Percentiles rank a stretch among this genome's conserved stretches.
Conservation (phyloP, 2,113 vertebrate genomes). For the Tenebrosternarchus preto region DNA sequence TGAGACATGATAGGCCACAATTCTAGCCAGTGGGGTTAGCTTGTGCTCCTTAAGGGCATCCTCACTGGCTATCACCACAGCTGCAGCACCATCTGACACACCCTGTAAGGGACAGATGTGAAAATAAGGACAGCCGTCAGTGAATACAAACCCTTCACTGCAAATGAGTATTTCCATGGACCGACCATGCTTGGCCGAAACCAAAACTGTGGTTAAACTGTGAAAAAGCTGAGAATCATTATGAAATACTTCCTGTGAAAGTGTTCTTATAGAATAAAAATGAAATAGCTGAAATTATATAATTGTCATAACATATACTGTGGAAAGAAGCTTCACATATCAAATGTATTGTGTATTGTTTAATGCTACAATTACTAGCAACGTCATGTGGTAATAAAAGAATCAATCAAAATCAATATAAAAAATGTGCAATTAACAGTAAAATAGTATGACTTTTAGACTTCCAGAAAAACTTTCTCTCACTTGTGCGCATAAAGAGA, state of each 20-base stretch:
- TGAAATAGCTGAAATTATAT: too few species aligned
- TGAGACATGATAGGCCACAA: constrained; percentile 85
- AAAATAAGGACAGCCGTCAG: neutral
- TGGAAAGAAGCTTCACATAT: too few species aligned
- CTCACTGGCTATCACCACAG: constrained; percentile 89
- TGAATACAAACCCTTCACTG: too few species aligned
- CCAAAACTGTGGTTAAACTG: neutral
- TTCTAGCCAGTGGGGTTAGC: constrained; percentile 87
- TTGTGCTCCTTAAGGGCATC: constrained; percentile 88
- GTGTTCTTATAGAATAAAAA: too few species aligned
- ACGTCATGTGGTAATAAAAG: too few species aligned
- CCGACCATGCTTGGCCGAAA: neutral
- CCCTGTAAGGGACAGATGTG: constrained; percentile 73
- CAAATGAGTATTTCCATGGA: neutral
- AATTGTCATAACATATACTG: too few species aligned
- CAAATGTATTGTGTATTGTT: too few species aligned
- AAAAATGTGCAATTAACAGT: too few species aligned
- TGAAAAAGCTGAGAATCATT: neutral
- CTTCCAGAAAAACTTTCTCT: neutral
- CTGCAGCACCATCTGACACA: constrained; percentile 91
- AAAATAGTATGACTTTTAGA: too few species aligned
- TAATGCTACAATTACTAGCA: too few species aligned
- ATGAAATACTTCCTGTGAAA: too few species aligned
- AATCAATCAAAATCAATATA: too few species aligned
- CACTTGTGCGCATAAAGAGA: neutral